Base-by-base conservation (phyloP, 1,140 invertebrate species). In the Macrobrachium nipponense region DNA sequence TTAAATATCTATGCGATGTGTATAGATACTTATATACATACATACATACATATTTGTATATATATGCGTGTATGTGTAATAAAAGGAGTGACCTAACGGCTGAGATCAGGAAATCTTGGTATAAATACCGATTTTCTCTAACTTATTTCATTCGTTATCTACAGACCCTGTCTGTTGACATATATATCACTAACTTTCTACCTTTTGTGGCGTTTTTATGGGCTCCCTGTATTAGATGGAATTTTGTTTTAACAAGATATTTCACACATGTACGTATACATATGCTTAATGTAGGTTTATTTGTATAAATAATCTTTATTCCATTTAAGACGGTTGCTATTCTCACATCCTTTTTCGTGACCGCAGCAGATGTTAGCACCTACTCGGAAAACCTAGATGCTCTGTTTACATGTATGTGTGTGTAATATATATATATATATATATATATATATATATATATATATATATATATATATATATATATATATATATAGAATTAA, bases 401-500 rank as follows among this genome's bases (percentile, higher is more conserved):
- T n/a, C n/a, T n/a, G n/a, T n/a, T n/a, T n/a, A 68, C 27, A 68
- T 68, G 27, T 68, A 11, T 68, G 27, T 68, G 27, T 68, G 27
- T 68, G 27, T 68, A 68, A 68, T 68, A 68, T 68, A 68, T 68
- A 68, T 68, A 68, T 11, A 6, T 68, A 68, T 68, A 68, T 68
- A 68, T 68, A 72, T 72, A 72, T 72, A 72, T 72, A 72, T 72
- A 72, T 72, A 72, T 72, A 72, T 72, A 72, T 72, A 72, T 72
- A 72, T 72, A 72, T 72, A 72, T 72, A 72, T 72, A 72, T 72
- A 72, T 72, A 72, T 72, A 36, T 72, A 36, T 72, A 36, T 68
- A 68, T 17, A 68, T 68, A 68, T 68, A 68, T 68, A 68, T 17
- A 68, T 68, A 68, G 5, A 36, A 2, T 36, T 36, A 36, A 36